Conservation (phyloP, 2,797 vertebrate genomes). For the Poeciliopsis turneri region DNA sequence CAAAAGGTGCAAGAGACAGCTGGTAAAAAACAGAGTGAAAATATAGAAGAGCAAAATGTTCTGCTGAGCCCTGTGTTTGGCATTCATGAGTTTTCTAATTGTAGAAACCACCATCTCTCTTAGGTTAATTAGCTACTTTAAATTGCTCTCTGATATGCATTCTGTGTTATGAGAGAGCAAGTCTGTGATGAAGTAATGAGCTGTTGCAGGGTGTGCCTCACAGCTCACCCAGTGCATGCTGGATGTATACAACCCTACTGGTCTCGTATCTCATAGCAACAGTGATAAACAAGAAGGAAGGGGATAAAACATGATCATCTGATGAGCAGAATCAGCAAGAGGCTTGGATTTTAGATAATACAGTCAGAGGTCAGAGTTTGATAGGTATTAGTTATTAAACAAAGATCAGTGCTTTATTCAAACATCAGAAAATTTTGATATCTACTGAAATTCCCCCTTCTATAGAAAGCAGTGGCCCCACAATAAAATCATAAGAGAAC, state of each 20-base stretch:
- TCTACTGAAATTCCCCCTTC: not conserved
- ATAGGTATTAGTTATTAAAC: not conserved
- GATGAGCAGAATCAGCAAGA: not conserved
- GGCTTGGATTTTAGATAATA: not conserved
- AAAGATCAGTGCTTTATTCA: not conserved
- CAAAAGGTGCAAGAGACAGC: not conserved
- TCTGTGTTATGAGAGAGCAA: not conserved
- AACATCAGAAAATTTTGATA: not conserved
- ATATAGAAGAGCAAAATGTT: not conserved
- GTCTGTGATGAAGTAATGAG: not conserved
- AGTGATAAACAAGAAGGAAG: not conserved
- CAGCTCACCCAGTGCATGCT: not conserved
- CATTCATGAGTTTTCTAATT: not conserved
- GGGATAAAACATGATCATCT: not conserved
- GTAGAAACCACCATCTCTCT: not conserved
- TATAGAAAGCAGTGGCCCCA: not conserved
- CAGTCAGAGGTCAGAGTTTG: not conserved
- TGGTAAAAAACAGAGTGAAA: not conserved
- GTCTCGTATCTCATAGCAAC: not conserved
- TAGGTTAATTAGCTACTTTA: not conserved
- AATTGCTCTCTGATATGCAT: not conserved
- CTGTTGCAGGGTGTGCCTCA: not conserved
- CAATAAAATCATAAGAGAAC: not conserved
- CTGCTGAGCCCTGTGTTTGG: not conserved
- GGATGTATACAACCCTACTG: not conserved